A percentile compares a stretch with the other conserved stretches of the same genome.
phyloP scores from a whole-genome alignment of 2,113 vertebrate species.

The Axis porcinus region DNA sequence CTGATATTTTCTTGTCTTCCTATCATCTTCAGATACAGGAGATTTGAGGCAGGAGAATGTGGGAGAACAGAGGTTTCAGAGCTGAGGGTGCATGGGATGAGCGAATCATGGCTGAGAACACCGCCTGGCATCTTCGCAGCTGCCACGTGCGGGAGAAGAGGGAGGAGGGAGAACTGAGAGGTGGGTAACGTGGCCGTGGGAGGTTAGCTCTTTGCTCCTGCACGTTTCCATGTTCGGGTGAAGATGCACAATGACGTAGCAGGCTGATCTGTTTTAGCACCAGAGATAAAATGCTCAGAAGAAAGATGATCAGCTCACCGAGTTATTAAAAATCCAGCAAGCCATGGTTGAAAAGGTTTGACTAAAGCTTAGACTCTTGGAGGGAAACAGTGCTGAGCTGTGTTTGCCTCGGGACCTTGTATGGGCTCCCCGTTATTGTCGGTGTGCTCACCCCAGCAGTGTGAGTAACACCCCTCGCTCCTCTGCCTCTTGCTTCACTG shows the following conservation, averaged over 20 bases:
- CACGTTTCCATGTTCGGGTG: background rate
- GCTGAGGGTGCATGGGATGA: background rate
- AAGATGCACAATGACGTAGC: background rate
- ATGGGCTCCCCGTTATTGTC: background rate
- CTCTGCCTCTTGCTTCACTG: background rate
- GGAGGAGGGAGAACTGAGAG: background rate
- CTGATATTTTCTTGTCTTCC: background rate
- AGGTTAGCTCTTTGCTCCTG: background rate
- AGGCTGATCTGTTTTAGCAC: background rate
- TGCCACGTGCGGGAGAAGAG: background rate
- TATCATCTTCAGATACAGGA: background rate
- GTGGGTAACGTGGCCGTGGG: background rate
- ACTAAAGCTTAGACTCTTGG: background rate
- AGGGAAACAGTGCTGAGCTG: background rate
- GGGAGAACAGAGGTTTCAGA: background rate
- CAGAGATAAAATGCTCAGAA: conserved; percentile 31
- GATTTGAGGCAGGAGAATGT: background rate
- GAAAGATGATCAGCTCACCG: conserved; percentile 12
- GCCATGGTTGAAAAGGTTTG: conserved; percentile 7
- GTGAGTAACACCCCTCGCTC: background rate
- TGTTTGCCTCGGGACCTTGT: background rate
- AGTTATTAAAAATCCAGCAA: conserved; percentile 36
- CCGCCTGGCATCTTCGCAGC: background rate
- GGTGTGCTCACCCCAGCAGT: background rate
- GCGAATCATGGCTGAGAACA: background rate